Base-by-base conservation (phyloP, 2,113 vertebrate species). In the Malurus melanocephalus region DNA sequence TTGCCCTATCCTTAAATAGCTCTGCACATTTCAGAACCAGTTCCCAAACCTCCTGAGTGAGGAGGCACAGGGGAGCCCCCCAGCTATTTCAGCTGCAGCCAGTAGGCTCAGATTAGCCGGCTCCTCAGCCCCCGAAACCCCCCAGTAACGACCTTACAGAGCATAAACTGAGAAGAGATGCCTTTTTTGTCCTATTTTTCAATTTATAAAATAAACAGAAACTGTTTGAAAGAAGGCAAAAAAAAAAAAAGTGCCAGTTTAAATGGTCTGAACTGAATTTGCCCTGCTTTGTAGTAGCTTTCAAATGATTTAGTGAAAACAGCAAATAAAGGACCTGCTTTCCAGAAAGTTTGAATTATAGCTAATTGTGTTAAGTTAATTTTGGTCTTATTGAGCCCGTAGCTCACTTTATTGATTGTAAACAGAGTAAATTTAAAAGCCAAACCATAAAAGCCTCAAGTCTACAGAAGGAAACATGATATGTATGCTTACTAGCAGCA, bases 341-440 rank as follows among this genome's bases (percentile, higher is more conserved):
- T 62, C 65, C 52, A 91, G 65, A 94, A 88, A 91, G 53, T 89
- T 80, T 95, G 83, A 90, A 53, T 92, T 85, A 80, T 73, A 71
- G 66, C 43, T 93, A 80, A 80, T 85, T 66, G 90, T 91, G 60
- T 84, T 68, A 84, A 91, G 71, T 86, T 96, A 94, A 93, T 95
- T 94, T 95, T 83, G 52, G 23, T 79, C 90, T 86, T 93, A 76
- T 69, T 93, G 86, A 87, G 42, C 53, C 64, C 13, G 1, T 40
- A 94, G 51, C 21, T 90, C 57, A 92, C 51, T 68, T 72, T 90
- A 81, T 88, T 94, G 57, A 93, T 76, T 85, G 75, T 77, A 78
- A 85, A 71, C 53, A 87, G 73, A 88, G 67, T 68, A 82, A 90
- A 96, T 93, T 93, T 95, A 93, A 93, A 88, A 93, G 85, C 83